Evolutionary conservation across 2,113 vertebrate species (phyloP).

Genomic region (Uria lomvia): DNA sequence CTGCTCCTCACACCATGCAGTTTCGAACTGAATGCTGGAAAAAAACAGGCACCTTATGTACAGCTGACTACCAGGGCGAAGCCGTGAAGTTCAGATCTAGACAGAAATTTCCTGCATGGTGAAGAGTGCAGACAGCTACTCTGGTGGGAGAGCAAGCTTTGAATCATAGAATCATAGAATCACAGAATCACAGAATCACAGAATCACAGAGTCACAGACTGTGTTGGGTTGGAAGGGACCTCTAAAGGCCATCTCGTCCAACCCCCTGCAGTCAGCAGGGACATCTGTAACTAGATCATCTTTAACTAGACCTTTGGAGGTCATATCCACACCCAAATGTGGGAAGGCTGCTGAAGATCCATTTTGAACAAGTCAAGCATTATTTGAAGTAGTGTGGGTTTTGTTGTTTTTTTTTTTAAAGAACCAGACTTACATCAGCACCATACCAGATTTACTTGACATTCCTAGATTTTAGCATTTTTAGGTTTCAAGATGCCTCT

Average conservation of each 20-base stretch:
- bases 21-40: not conserved
- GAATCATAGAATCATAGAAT: not conserved
- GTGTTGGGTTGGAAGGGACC: no score
- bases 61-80: not conserved
- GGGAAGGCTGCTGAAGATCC: not conserved
- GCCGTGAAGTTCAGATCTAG: not conserved
- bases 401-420: not conserved
- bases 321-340: not conserved
- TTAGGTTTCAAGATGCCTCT: not conserved
- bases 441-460: not conserved
- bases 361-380: not conserved
- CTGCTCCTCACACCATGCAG: not conserved
- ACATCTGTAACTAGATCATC: no score
- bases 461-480: not conserved
- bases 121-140: not conserved
- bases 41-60: not conserved
- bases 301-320: not conserved
- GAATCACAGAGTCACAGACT: no score
- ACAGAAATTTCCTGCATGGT: rapidly evolving
- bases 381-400: rapidly evolving
- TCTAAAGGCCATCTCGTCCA: no score
- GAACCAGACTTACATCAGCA: not conserved
- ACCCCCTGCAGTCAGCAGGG: no score
- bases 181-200: no score
- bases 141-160: not conserved